These are phyloP conservation scores for Coptodon rendalli DNA, from an alignment of 2,113 vertebrate genomes.

Conservation along the genomic window DNA sequence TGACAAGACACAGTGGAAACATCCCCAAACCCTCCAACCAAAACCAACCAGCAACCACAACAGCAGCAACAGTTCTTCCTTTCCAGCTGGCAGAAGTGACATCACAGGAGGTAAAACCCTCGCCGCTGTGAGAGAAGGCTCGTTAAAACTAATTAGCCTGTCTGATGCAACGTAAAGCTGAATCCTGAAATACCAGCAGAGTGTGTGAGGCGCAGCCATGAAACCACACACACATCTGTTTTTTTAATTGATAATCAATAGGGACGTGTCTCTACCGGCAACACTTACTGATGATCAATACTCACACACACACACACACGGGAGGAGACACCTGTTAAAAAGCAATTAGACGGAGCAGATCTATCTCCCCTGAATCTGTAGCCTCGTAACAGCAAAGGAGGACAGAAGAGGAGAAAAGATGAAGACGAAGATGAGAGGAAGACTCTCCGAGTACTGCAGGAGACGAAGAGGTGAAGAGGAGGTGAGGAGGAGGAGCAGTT, in stretches of 20 bases:
- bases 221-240: background rate
- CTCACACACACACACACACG: background rate
- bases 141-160: background rate
- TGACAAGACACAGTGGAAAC: background rate
- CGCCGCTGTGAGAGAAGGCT: background rate
- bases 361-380: background rate
- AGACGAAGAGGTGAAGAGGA: background rate
- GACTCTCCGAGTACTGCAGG: background rate
- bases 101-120: background rate
- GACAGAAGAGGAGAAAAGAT: background rate
- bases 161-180: constrained; percentile 5
- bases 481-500: background rate
- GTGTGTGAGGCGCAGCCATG: background rate
- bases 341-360: background rate
- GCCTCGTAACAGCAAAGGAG: background rate
- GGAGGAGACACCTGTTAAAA: background rate
- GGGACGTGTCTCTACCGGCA: background rate
- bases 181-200: background rate
- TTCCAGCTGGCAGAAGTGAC: background rate
- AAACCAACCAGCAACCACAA: background rate
- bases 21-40: background rate
- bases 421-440: background rate
- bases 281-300: constrained; percentile 10
- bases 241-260: constrained; percentile 1
- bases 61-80: background rate